Evolutionary conservation across 2,888 invertebrate genomes (phyloP).

Genomic region (Liposcelis brunnea): DNA sequence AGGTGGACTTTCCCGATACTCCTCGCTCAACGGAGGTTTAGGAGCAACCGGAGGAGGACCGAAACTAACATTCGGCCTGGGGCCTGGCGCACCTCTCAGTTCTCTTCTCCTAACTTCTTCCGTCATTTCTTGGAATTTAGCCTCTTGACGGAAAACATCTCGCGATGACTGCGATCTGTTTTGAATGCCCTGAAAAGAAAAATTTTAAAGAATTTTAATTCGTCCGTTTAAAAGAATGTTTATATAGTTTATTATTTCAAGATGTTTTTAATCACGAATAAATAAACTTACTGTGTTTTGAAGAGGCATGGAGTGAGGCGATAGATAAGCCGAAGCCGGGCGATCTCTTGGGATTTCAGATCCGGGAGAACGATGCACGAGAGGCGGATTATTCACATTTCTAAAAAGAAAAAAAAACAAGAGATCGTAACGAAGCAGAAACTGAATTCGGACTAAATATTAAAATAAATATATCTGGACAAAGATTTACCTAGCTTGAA

Average conservation of each 20-base stretch:
- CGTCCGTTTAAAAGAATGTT: too few species aligned
- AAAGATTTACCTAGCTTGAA: neutral
- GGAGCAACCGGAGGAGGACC: conserved; percentile 9
- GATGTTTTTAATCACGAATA: too few species aligned
- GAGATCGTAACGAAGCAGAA: too few species aligned
- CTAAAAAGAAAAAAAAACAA: too few species aligned
- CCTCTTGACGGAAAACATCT: conserved; percentile 32
- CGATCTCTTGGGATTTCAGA: conserved; percentile 25
- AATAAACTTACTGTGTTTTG: too few species aligned
- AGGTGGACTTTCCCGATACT: conserved; percentile 25
- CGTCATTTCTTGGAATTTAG: conserved; percentile 58
- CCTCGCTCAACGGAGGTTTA: conserved; percentile 12
- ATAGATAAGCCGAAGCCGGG: conserved; percentile 38
- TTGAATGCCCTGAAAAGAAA: conserved; percentile 18
- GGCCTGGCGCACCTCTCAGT: conserved; percentile 22
- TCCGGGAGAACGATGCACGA: conserved; percentile 14
- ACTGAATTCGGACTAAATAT: too few species aligned
- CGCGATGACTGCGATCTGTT: conserved; percentile 30
- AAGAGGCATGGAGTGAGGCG: conserved; percentile 11
- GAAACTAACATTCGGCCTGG: conserved; percentile 13
- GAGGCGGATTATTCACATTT: conserved; percentile 15
- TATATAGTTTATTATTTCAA: too few species aligned
- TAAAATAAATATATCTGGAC: too few species aligned
- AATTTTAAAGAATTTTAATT: too few species aligned
- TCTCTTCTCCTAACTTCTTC: conserved; percentile 46